Evolutionary conservation across 2,797 vertebrate species (phyloP).

Genomic region (Sphaeramia orbicularis): DNA sequence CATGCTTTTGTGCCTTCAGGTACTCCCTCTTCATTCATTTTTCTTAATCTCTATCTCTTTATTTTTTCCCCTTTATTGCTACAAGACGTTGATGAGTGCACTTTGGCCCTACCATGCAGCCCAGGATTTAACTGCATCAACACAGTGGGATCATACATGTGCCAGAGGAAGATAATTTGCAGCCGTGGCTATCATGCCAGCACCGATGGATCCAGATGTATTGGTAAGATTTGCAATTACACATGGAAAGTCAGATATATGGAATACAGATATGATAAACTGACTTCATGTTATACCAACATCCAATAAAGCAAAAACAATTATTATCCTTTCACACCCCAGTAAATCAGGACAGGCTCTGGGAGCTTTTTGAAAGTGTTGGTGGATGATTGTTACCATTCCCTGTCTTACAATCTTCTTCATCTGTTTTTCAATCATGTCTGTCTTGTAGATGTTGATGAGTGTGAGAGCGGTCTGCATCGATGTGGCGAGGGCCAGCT

Average conservation of each 20-base stretch:
- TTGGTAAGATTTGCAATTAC: slow-evolving; percentile 84
- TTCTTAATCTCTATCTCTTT: slow-evolving; percentile 33
- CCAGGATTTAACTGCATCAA: slow-evolving; percentile 93
- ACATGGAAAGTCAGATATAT: slow-evolving; percentile 10
- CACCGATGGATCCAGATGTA: slow-evolving; percentile 89
- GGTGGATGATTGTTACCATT: background rate
- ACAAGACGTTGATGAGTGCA: slow-evolving; percentile 92
- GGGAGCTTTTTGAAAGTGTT: background rate
- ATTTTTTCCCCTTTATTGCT: slow-evolving; percentile 2
- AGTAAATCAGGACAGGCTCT: background rate
- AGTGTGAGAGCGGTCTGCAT: slow-evolving; percentile 88
- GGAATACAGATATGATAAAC: background rate
- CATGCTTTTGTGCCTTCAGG: slow-evolving; percentile 36
- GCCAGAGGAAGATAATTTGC: slow-evolving; percentile 90
- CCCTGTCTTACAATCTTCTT: background rate
- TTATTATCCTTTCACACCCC: background rate
- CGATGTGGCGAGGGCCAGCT: slow-evolving; percentile 89
- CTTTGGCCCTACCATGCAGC: slow-evolving; percentile 86
- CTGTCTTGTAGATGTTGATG: slow-evolving; percentile 89
- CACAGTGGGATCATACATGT: slow-evolving; percentile 92
- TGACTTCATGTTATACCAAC: background rate
- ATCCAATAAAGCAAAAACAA: slow-evolving; percentile 5
- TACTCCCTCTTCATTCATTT: slow-evolving; percentile 29
- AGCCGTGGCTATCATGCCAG: slow-evolving; percentile 90
- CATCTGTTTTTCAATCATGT: background rate